Conservation (phyloP, 2,888 invertebrate species). For the Clepsis dumicolana region DNA sequence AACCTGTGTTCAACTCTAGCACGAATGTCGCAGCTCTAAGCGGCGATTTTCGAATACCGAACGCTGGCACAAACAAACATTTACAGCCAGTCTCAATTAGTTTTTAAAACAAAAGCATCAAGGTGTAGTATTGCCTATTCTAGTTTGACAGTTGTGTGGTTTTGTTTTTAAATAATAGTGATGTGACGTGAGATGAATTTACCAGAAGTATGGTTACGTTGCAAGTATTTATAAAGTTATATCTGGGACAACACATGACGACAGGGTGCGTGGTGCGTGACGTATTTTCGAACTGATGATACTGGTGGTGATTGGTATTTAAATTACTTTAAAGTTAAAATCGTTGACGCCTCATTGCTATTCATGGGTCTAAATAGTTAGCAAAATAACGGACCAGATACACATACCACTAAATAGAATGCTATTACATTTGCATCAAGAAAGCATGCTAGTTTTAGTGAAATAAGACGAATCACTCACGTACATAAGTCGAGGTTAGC, state of each 20-base stretch:
- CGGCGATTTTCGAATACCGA: conserved; percentile 19
- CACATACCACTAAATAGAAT: too few species aligned
- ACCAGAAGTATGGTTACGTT: conserved; percentile 36
- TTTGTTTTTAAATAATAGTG: conserved; percentile 28
- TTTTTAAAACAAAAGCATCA: not conserved
- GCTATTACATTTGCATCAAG: too few species aligned
- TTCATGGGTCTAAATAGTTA: too few species aligned
- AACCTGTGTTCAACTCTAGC: conserved; percentile 17
- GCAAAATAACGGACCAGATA: too few species aligned
- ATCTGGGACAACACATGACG: conserved; percentile 24
- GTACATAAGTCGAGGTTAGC: too few species aligned
- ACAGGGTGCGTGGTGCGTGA: conserved; percentile 1
- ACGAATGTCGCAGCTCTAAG: conserved; percentile 15
- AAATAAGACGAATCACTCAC: too few species aligned
- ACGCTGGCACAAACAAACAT: not conserved
- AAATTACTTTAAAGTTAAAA: too few species aligned
- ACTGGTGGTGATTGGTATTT: too few species aligned
- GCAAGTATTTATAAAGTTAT: conserved; percentile 28
- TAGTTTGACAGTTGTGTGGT: conserved; percentile 4
- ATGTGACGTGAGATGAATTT: conserved; percentile 34
- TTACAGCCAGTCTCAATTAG: not conserved
- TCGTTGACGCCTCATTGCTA: too few species aligned
- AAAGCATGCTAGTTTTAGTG: too few species aligned
- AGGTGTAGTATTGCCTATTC: conserved; percentile 1
- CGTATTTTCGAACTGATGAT: conserved; percentile 20